A percentile compares a stretch with the other conserved stretches of the same genome.
phyloP scores from a whole-genome alignment of 2,113 vertebrate genomes.

The Talpa occidentalis region DNA sequence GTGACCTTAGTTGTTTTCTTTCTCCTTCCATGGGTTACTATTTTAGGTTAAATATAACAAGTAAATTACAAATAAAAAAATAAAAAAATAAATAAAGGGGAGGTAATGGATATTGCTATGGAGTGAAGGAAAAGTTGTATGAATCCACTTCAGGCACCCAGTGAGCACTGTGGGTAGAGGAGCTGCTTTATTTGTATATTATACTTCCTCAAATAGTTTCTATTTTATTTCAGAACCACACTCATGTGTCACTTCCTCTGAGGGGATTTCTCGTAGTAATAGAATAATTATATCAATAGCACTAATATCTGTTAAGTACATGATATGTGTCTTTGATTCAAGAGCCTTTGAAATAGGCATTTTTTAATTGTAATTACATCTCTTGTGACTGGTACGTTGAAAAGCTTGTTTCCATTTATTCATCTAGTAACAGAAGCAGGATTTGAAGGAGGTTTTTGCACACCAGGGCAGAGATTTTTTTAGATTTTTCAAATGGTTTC shows the following conservation, averaged over 20 bases:
- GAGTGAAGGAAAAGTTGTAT: neutral
- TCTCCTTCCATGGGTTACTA: neutral
- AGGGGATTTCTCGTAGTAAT: neutral
- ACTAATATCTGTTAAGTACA: neutral
- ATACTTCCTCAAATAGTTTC: neutral
- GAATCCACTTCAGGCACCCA: neutral
- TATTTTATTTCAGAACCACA: conserved; percentile 6
- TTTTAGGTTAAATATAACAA: neutral
- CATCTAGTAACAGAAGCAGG: neutral
- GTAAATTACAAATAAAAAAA: neutral
- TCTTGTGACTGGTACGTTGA: neutral
- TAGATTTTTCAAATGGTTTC: neutral
- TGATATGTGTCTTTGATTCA: neutral
- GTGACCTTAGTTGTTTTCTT: neutral
- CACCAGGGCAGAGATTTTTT: neutral
- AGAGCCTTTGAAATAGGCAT: neutral
- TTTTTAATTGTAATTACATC: neutral
- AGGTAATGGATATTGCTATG: neutral
- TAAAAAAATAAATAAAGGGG: neutral
- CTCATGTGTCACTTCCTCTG: neutral
- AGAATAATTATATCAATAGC: neutral
- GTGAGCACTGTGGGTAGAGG: neutral
- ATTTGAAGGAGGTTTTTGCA: neutral
- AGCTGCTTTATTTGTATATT: neutral
- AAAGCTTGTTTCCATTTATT: neutral